Percentiles rank a stretch among this genome's conserved stretches.
phyloP scores from a whole-genome alignment of 2,113 vertebrate species.

The Dermatemys mawii region DNA sequence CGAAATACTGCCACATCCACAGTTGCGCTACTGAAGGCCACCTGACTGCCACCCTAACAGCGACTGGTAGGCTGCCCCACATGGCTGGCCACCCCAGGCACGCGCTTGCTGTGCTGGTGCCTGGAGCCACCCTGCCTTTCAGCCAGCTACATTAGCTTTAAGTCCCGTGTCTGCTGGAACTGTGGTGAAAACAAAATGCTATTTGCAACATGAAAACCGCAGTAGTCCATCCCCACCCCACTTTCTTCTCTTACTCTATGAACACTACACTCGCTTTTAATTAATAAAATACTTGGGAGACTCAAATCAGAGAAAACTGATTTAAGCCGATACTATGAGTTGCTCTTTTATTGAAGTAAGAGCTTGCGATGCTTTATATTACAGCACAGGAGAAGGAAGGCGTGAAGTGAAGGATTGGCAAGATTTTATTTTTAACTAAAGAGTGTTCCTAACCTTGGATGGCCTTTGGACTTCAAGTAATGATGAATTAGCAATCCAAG shows the following conservation, averaged over 20 bases:
- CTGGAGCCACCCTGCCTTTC: too few relatives aligned
- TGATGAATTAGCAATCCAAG: neutral
- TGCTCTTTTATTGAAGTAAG: neutral
- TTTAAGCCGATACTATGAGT: neutral
- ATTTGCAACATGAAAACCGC: neutral
- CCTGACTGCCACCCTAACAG: too few relatives aligned
- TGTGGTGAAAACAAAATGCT: neutral
- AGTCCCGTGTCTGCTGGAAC: neutral
- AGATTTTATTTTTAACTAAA: neutral
- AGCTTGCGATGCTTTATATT: neutral
- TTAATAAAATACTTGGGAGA: neutral
- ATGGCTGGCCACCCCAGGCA: too few relatives aligned
- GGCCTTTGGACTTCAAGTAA: neutral
- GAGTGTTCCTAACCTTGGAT: rapidly evolving
- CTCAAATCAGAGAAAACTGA: neutral
- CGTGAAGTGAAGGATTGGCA: neutral
- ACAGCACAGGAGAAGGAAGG: neutral
- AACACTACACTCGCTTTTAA: neutral
- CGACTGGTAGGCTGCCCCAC: too few relatives aligned
- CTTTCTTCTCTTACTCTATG: neutral
- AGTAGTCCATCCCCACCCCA: neutral
- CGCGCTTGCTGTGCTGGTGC: too few relatives aligned
- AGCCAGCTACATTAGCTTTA: neutral
- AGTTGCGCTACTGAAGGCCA: too few relatives aligned
- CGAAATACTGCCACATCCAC: too few relatives aligned